Percentiles rank a stretch among this genome's conserved stretches.
phyloP scores from a whole-genome alignment of 2,113 vertebrate genomes.

The Hemiscyllium ocellatum region DNA sequence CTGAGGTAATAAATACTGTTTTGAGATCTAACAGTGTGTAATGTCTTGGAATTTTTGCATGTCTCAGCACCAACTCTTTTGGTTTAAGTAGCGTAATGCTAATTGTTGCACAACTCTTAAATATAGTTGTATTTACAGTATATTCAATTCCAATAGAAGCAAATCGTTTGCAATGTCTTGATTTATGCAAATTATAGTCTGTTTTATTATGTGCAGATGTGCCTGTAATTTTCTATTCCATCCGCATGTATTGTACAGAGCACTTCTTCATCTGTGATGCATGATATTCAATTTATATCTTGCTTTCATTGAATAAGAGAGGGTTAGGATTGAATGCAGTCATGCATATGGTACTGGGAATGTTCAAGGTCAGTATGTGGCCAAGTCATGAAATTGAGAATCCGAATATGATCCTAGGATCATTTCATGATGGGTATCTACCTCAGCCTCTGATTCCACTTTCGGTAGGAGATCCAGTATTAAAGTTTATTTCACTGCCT shows the following conservation, averaged over 20 bases:
- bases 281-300: neutral
- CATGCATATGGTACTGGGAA: neutral
- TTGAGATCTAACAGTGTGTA: neutral
- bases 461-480: neutral
- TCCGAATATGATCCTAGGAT: neutral
- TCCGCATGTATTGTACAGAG: neutral
- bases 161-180: neutral
- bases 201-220: neutral
- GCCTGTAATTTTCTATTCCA: neutral
- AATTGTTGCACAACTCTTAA: neutral
- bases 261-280: neutral
- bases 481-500: neutral
- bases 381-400: neutral
- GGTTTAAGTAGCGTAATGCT: neutral
- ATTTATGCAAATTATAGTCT: neutral
- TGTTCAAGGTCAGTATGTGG: neutral
- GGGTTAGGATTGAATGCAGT: neutral
- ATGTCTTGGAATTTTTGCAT: slow-evolving; percentile 4
- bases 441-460: neutral
- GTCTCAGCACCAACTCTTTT: neutral
- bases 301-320: neutral
- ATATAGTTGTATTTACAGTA: neutral
- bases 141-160: neutral
- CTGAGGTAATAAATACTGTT: slow-evolving; percentile 30
- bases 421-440: neutral